These are phyloP conservation scores for Drosophila seclusa DNA, from an alignment of 2,888 invertebrate species.

Conservation along the genomic window DNA sequence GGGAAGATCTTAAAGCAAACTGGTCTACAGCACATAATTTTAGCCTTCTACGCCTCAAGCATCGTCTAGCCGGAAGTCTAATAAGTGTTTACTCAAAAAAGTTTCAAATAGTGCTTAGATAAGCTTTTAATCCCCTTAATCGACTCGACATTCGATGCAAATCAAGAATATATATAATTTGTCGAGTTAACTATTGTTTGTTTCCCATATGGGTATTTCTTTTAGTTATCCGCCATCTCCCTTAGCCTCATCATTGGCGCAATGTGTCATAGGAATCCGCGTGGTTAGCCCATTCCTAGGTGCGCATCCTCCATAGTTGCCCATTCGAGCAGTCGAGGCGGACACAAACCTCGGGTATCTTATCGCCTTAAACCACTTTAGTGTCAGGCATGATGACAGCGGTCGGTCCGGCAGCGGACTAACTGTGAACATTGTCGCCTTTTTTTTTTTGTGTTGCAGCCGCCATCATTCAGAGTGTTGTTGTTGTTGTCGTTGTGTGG, in stretches of 20 bases:
- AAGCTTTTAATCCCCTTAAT: not conserved
- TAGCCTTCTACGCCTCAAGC: fast-evolving
- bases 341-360: slow-evolving; percentile 63
- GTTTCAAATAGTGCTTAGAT: not conserved
- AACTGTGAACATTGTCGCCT: slow-evolving; percentile 73
- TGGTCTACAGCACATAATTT: not conserved
- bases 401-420: slow-evolving; percentile 63
- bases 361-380: slow-evolving; percentile 84
- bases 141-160: not conserved
- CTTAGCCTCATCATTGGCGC: not conserved
- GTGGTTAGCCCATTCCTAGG: slow-evolving; percentile 11
- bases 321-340: slow-evolving; percentile 17
- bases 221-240: not conserved
- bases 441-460: slow-evolving; percentile 49
- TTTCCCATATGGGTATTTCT: not conserved
- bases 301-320: slow-evolving; percentile 4
- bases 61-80: not conserved
- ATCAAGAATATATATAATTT: not conserved
- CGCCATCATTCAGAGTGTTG: slow-evolving; percentile 12
- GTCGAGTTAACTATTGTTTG: not conserved
- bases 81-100: too few relatives aligned
- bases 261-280: slow-evolving; percentile 46
- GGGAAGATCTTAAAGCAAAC: not conserved
- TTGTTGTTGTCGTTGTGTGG: slow-evolving; percentile 36
- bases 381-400: slow-evolving; percentile 83